Evolutionary conservation across 2,113 vertebrate genomes (phyloP).

Genomic region (Phaethon lepturus): DNA sequence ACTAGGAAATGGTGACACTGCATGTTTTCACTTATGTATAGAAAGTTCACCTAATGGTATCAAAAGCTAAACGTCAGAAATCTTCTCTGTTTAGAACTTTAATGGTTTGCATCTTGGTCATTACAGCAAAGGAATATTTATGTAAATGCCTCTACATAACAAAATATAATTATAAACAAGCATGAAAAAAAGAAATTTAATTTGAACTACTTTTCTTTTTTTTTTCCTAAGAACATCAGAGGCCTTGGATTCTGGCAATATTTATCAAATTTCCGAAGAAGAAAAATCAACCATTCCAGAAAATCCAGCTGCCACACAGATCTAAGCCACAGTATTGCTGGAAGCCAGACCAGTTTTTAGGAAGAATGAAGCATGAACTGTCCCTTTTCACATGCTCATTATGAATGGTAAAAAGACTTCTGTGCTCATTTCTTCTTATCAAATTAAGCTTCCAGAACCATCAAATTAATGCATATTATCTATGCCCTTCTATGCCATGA

Average conservation of each 20-base stretch:
- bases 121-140: not conserved
- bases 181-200: not conserved
- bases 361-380: not conserved
- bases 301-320: not conserved
- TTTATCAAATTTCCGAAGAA: not conserved
- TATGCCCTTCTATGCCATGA: not conserved
- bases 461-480: not conserved
- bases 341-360: not conserved
- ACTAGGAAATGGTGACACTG: not conserved
- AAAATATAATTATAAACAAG: not conserved
- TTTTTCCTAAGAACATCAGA: not conserved
- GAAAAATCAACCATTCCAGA: not conserved
- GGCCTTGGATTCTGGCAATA: not conserved
- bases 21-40: not conserved
- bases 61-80: not conserved
- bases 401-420: not conserved
- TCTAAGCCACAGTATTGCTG: not conserved
- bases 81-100: not conserved
- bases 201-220: not conserved
- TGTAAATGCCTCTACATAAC: not conserved
- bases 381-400: not conserved
- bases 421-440: not conserved
- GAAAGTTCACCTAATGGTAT: not conserved
- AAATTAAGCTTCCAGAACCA: conserved; percentile 2
- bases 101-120: not conserved